Base-by-base conservation (phyloP, 2,113 vertebrate species). In the Gobiocypris rarus region DNA sequence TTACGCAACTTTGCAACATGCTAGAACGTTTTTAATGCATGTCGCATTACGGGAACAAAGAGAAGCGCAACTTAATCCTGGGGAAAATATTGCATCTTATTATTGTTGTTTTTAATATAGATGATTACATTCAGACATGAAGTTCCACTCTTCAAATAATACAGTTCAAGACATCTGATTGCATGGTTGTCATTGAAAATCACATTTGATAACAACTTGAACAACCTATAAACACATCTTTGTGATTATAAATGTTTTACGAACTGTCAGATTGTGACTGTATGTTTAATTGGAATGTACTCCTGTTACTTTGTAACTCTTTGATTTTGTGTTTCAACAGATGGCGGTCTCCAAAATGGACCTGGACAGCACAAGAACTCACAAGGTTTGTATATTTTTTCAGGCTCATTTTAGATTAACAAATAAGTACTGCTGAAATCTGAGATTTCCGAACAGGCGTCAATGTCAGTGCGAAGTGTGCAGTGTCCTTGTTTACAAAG, bases 321-420 rank as follows among this genome's bases (percentile, higher is more conserved):
- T 38, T 52, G 31, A 2, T 19, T 74, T 70, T 69, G 78, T 41
- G 34, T 88, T 69, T 84, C 45, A 59, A 82, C 89, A 95, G 94
- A 94, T 93, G 92, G 93, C 73, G 91, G 93, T 93, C 90, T 94
- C 89, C 93, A 93, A 89, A 92, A 92, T 93, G 93, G 94, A 90
- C 93, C 92, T 58, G 93, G 93, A 90, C 94, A 90, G 85, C 91
- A 93, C 91, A 93, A 92, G 86, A 94, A 92, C 89, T 89, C 89
- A 84, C 93, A 94, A 94, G 94, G 94, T 95, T 92, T 81, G 67
- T 31, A 15, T 41, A 15, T 41, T 38, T 69, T 10, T 43, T 41
- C 11, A 22, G 7, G 45, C 48, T 43, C 0, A 9, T 48, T 31
- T 31, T 31, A 31, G 31, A 59, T 5, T 56, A 26, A 88, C 59